Conservation (phyloP, 2,888 invertebrate genomes). For the Eristalinus sepulchralis region DNA sequence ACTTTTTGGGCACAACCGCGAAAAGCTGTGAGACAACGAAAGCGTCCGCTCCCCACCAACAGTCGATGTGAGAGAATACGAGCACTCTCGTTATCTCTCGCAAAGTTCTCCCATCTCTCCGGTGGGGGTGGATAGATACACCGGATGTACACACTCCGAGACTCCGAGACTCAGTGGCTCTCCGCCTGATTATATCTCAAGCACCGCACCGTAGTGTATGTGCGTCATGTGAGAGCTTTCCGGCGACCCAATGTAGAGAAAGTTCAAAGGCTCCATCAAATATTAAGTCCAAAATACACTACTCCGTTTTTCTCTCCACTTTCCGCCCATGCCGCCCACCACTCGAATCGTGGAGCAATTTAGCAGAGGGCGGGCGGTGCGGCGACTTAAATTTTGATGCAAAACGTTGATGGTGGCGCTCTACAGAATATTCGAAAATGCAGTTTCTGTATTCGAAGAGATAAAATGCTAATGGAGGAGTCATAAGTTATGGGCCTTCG, state of each 20-base stretch:
- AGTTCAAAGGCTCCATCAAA: slow-evolving; percentile 64
- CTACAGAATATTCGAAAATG: slow-evolving; percentile 41
- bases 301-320: background rate
- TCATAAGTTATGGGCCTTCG: slow-evolving; percentile 9
- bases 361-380: background rate
- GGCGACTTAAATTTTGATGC: slow-evolving; percentile 38
- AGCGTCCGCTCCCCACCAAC: background rate
- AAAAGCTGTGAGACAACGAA: background rate
- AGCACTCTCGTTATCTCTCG: background rate
- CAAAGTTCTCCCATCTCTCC: background rate
- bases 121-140: background rate
- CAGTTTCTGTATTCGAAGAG: slow-evolving; percentile 18
- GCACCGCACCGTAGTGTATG: slow-evolving; percentile 6
- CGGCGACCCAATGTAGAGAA: slow-evolving; percentile 53
- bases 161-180: slow-evolving; percentile 19
- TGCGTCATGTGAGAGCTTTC: slow-evolving; percentile 52
- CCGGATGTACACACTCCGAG: background rate
- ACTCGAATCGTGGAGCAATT: background rate
- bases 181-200: slow-evolving; percentile 50
- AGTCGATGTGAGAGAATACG: background rate
- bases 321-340: background rate
- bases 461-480: slow-evolving; percentile 51
- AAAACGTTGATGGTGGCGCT: slow-evolving; percentile 36
- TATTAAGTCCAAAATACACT: slow-evolving; percentile 48
- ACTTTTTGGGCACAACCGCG: background rate